Conservation (phyloP, 2,888 invertebrate species). For the Leucoma salicis region DNA sequence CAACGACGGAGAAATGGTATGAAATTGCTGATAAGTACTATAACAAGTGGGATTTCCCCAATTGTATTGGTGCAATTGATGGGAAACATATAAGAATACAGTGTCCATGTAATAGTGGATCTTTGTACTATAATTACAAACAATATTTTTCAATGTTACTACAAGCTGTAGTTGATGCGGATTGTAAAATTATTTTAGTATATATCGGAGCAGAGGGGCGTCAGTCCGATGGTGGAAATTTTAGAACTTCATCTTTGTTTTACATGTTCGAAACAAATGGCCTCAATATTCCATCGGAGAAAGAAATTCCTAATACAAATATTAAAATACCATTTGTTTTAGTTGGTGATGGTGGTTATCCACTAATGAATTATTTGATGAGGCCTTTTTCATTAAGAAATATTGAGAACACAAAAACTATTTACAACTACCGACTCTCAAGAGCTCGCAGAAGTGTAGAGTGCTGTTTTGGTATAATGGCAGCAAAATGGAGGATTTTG, state of each 20-base stretch:
- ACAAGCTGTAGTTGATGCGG: slow-evolving; percentile 14
- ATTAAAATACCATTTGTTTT: slow-evolving; percentile 17
- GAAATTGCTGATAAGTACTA: slow-evolving; percentile 8
- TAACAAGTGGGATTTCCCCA: slow-evolving; percentile 13
- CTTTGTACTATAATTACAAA: slow-evolving; percentile 9
- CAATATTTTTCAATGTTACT: no score
- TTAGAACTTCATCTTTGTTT: slow-evolving; percentile 5
- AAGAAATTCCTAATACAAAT: slow-evolving; percentile 17
- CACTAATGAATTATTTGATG: slow-evolving; percentile 10
- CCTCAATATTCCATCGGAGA: slow-evolving; percentile 15
- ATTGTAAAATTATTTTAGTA: slow-evolving; percentile 16
- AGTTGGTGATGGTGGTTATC: slow-evolving; percentile 15
- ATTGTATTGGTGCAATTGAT: no score
- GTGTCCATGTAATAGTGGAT: slow-evolving; percentile 5
- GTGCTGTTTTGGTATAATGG: slow-evolving; percentile 19
- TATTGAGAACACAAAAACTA: slow-evolving; percentile 16
- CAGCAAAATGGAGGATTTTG: slow-evolving; percentile 20
- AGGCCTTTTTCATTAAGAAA: slow-evolving; percentile 9
- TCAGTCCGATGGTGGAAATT: slow-evolving; percentile 8
- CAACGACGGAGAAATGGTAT: slow-evolving; percentile 10
- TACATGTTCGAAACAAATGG: slow-evolving; percentile 12
- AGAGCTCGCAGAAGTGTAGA: slow-evolving; percentile 17
- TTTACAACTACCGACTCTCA: slow-evolving; percentile 19
- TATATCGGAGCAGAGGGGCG: slow-evolving; percentile 14
- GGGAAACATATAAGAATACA: slow-evolving; percentile 1